Conservation (phyloP, 2,888 invertebrate species). For the Agapostemon virescens region DNA sequence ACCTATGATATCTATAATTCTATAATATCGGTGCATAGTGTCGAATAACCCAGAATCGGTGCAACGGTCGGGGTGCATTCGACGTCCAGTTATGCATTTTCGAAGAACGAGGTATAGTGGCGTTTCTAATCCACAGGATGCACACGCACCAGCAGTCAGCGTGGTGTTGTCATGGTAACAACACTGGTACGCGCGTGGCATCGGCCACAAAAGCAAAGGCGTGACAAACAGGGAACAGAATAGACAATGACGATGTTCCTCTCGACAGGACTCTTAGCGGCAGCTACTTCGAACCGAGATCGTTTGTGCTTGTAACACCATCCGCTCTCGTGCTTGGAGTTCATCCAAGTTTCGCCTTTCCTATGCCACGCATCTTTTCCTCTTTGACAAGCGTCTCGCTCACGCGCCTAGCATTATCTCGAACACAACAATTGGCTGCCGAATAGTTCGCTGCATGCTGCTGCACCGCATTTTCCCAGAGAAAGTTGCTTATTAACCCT, state of each 20-base stretch:
- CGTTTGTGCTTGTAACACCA: conserved; percentile 59
- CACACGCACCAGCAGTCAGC: conserved; percentile 28
- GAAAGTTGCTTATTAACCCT: neutral
- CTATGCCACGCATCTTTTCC: conserved; percentile 24
- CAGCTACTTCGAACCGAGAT: conserved; percentile 57
- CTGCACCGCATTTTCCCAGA: too few relatives aligned
- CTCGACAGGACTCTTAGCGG: conserved; percentile 57
- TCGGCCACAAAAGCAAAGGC: conserved; percentile 68
- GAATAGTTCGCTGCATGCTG: neutral
- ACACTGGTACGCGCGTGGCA: conserved; percentile 63
- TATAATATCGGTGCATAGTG: too few relatives aligned
- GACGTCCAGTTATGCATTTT: neutral
- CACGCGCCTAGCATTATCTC: neutral
- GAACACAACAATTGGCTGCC: neutral
- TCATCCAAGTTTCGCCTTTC: conserved; percentile 46
- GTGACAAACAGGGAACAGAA: conserved; percentile 76
- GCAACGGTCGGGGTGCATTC: neutral
- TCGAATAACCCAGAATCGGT: too few relatives aligned
- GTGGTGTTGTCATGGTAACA: conserved; percentile 72
- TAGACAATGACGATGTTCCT: conserved; percentile 75
- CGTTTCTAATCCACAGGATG: conserved; percentile 39
- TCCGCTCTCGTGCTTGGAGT: conserved; percentile 53
- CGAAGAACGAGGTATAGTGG: neutral
- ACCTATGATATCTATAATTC: too few relatives aligned
- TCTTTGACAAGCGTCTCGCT: conserved; percentile 3